Base-by-base conservation (phyloP, 2,797 vertebrate genomes). In the Natrix natrix region DNA sequence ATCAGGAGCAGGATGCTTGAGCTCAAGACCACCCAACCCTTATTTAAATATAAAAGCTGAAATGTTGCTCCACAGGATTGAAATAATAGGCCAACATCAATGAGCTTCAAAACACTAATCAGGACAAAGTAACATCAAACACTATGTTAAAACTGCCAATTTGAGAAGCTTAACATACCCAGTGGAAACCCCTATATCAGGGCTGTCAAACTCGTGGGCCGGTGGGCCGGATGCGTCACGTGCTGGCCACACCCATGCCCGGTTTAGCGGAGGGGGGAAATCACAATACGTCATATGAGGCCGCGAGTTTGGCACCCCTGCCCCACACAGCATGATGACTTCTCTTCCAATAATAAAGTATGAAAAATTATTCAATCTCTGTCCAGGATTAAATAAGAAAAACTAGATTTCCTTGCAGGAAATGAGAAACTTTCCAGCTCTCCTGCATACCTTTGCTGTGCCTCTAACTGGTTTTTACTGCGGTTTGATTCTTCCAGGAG, bases 401-500 rank as follows among this genome's bases (percentile, higher is more conserved):
- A 52, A 11, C 0, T 1, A 26, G 48, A 43, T 55, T 28, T 63
- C 17, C 22, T 16, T 43, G 63, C 48, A 93, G 54, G 32, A 74
- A 48, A 24, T 60, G 32, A 87, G 37, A 28, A 88, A 59, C 2
- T 17, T 61, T 93, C 24, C n/a, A 43, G 48, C 8, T 43, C 22
- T 6, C 2, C 43, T 17, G 8, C 32, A 20, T 89, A 98, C 99
- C 99, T 97, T 97, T 98, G 98, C 94, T 99, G 98, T 17, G 98
- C 98, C 96, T 99, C 98, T 89, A 99, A 97, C 59, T 96, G 91
- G 90, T 99, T 98, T 94, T 98, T 98, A 86, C 97, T 96, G 22
- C 99, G 98, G 95, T 98, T 98, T 6, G 98, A 97, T 89, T 98
- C 98, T 97, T 99, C 99, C 92, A 99, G 98, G 93, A 98, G 97